phyloP scores from a whole-genome alignment of 2,797 vertebrate genomes.

The Pangasius mekongensis region DNA sequence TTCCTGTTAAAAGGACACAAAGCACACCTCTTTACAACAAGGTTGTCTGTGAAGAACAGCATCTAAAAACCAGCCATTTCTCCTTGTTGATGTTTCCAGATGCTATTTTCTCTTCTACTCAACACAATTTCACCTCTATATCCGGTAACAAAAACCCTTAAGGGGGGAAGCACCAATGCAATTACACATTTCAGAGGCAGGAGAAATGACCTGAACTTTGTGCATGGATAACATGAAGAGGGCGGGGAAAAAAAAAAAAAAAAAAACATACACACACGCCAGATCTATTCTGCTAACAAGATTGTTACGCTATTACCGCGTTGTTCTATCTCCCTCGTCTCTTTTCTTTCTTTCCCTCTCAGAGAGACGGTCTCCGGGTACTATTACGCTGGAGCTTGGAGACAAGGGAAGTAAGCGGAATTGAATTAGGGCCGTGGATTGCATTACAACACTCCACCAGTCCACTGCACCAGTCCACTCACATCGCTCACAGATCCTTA shows the following conservation, averaged over 20 bases:
- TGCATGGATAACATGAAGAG: constrained; percentile 3
- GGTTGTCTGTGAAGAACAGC: not conserved
- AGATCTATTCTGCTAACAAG: constrained; percentile 29
- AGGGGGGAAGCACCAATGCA: not conserved
- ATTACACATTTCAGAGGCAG: constrained; percentile 23
- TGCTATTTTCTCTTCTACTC: constrained; percentile 26
- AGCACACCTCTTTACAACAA: not conserved
- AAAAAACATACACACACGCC: not conserved
- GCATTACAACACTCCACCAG: constrained; percentile 22
- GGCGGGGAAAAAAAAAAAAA: not conserved
- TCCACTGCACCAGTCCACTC: constrained; percentile 10
- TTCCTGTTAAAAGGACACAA: not conserved
- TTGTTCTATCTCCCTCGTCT: constrained; percentile 3
- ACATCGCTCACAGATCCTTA: constrained; percentile 8
- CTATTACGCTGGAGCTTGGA: constrained; percentile 21
- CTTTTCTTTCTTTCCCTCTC: not conserved
- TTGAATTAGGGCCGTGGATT: constrained; percentile 36
- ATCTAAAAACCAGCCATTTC: not conserved
- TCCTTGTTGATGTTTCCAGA: constrained; percentile 16
- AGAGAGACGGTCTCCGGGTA: constrained; percentile 35
- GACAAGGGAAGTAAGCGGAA: constrained; percentile 27
- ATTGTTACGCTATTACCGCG: constrained; percentile 21
- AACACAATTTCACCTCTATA: constrained; percentile 41
- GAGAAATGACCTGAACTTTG: constrained; percentile 35
- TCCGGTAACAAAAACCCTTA: constrained; percentile 8